Base-by-base conservation (phyloP, 1,140 invertebrate species). In the Catajapyx aquilonaris region DNA sequence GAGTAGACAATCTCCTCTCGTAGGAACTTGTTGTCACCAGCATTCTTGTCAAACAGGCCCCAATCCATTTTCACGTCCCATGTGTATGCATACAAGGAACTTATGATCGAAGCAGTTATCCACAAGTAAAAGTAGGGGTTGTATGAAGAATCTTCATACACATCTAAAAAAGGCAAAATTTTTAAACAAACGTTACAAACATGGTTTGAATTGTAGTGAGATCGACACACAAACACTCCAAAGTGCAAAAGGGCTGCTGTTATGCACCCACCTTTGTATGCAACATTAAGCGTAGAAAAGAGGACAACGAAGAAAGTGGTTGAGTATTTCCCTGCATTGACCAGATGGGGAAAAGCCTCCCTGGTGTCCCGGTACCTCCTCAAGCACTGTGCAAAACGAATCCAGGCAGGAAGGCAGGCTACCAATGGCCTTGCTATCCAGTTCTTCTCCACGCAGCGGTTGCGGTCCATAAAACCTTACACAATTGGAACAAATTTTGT, bases 61-160 rank as follows among this genome's bases (percentile, higher is more conserved):
- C 91, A 97, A 68, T 97, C 91, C 84, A 96, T 90, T 58, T 86
- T 88, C 4, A 96, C 75, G 54, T 97, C 91, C 91, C 91, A 96
- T 1, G 76, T 76, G 47, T 85, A 85, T 0, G 81, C 76, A 53
- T 90, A 93, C 32, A 72, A 66, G 0, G 84, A 83, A 35, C 73
- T 83, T 1, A 85, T 54, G 5, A 88, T 54, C 19, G 74, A 73
- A 5, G 75, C 65, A 1, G 68, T 58, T 21, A 87, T 68, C 78
- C 78, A 85, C 33, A 78, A 50, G 60, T 81, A 83, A 31, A 88
- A 69, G 52, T 72, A 86, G 9, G 79, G 77, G 61, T 81, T 84
- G 41, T 75, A 66, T 44, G 65, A 69, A 16, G 63, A 53, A 45
- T 61, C 60, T 2, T 51, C 38, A 50, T 76, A 76, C 20, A 67